phyloP scores from a whole-genome alignment of 2,888 invertebrate genomes.

The Sminthurinus aureus region DNA sequence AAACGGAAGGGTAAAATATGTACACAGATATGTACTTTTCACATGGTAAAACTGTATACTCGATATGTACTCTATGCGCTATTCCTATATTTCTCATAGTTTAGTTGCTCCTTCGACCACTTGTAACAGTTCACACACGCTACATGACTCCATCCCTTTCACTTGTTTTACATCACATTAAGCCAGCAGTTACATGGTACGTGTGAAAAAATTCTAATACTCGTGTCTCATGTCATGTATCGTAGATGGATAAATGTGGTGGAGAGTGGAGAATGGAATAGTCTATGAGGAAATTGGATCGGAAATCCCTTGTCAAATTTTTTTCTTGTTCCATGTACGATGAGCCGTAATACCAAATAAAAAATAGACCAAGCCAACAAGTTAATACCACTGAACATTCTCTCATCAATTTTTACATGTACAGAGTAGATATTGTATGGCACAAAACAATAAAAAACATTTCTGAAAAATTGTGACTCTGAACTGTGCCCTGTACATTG shows the following conservation, averaged over 20 bases:
- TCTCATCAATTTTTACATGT: no score
- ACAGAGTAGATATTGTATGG: no score
- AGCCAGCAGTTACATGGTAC: not conserved
- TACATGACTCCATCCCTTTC: not conserved
- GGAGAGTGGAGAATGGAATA: not conserved
- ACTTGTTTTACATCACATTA: not conserved
- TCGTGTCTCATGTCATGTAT: not conserved
- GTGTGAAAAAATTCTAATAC: not conserved
- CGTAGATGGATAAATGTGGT: not conserved
- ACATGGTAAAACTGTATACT: not conserved
- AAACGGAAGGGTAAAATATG: conserved; percentile 14
- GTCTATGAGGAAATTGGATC: conserved; percentile 24
- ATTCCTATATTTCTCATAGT: not conserved
- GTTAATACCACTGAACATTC: no score
- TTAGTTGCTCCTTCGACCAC: not conserved
- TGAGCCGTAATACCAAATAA: no score
- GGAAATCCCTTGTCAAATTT: conserved; percentile 39
- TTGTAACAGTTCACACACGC: not conserved
- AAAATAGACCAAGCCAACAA: no score
- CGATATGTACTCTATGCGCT: not conserved
- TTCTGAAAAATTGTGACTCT: no score
- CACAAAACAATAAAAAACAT: no score
- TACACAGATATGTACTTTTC: not conserved
- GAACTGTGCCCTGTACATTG: no score
- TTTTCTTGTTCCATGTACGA: no score